Conservation (phyloP, 2,797 vertebrate species). For the Oryzias sinensis region DNA sequence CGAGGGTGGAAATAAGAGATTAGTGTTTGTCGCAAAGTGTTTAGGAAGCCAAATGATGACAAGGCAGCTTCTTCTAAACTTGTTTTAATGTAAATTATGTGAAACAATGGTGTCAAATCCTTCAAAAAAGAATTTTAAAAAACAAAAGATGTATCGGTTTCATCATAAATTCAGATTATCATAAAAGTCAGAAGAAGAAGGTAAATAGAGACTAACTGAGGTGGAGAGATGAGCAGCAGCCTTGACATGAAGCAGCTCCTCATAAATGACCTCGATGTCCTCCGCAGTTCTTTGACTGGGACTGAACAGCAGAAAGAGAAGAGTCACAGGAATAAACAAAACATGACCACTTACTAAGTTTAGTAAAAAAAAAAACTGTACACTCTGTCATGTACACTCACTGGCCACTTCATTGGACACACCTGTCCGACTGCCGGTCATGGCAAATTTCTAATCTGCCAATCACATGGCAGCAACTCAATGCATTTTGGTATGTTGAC, state of each 20-base stretch:
- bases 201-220: slow-evolving; percentile 79
- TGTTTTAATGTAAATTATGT: too few species aligned
- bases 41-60: neutral
- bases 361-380: neutral
- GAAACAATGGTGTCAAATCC: too few species aligned
- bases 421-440: too few species aligned
- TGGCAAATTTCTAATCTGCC: too few species aligned
- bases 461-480: too few species aligned
- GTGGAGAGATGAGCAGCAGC: slow-evolving; percentile 94
- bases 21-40: too few species aligned
- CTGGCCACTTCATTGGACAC: too few species aligned
- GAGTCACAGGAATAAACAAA: neutral
- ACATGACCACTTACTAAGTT: neutral
- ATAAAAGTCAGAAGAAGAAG: neutral
- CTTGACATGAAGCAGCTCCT: slow-evolving; percentile 94
- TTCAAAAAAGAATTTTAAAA: too few species aligned
- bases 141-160: too few species aligned
- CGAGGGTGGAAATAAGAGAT: slow-evolving; percentile 11
- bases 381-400: too few species aligned
- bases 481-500: too few species aligned
- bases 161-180: too few species aligned
- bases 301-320: slow-evolving; percentile 59
- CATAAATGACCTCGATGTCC: slow-evolving; percentile 93
- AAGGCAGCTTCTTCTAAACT: neutral
- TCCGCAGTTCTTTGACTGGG: slow-evolving; percentile 89